phyloP scores from a whole-genome alignment of 53 echinoderm and acorn worm genomes.

The Temnopleurus reevesii region DNA sequence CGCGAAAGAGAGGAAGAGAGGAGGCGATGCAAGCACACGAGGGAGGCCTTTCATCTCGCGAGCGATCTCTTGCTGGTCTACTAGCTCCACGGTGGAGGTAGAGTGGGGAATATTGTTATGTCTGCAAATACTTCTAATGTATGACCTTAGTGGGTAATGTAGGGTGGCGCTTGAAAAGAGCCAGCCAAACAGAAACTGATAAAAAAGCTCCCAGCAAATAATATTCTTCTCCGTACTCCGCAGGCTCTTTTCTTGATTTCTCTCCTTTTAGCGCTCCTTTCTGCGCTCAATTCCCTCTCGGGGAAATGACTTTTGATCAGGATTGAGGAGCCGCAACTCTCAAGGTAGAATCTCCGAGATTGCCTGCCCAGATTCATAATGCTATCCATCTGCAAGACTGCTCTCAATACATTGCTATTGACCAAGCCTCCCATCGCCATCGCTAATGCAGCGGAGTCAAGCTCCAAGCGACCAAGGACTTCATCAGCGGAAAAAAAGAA shows the following conservation, averaged over 20 bases:
- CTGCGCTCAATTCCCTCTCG: background rate
- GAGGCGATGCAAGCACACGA: background rate
- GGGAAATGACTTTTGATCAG: constrained; percentile 50
- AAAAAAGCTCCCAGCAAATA: constrained; percentile 47
- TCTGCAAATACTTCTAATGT: constrained; percentile 49
- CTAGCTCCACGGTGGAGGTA: constrained; percentile 34
- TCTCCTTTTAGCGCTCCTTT: background rate
- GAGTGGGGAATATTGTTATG: constrained; percentile 49
- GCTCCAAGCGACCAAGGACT: constrained; percentile 3
- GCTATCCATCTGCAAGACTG: constrained; percentile 29
- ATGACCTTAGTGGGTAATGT: constrained; percentile 29
- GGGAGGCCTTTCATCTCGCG: background rate
- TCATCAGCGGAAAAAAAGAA: background rate
- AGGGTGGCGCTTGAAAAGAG: constrained; percentile 35
- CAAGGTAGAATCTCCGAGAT: background rate
- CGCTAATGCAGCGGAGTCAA: constrained; percentile 7
- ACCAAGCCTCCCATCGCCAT: background rate
- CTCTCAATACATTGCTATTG: constrained; percentile 18
- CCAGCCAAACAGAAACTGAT: constrained; percentile 50
- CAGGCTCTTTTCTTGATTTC: background rate
- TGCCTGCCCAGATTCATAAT: constrained; percentile 4
- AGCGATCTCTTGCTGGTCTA: constrained; percentile 15
- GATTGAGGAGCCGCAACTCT: background rate
- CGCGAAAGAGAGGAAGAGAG: background rate
- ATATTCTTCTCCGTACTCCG: background rate